Conservation (phyloP, 2,888 invertebrate genomes). For the Cetonia aurata region DNA sequence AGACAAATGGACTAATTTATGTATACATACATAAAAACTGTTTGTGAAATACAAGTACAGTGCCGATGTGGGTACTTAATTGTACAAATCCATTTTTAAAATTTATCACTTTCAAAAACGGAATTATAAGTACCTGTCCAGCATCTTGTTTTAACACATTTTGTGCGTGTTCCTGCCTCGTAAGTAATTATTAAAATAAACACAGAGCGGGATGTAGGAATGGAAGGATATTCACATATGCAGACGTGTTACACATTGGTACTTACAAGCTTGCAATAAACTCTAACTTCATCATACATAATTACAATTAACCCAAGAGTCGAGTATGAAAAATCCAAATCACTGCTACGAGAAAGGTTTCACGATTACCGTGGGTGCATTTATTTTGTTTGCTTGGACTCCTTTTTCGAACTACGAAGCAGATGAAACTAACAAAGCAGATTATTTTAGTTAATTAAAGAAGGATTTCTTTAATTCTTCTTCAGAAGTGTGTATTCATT, state of each 20-base stretch:
- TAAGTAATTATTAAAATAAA: slow-evolving; percentile 34
- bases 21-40: slow-evolving; percentile 7
- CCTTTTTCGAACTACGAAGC: too few relatives aligned
- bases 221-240: not conserved
- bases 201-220: slow-evolving; percentile 18
- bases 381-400: too few relatives aligned
- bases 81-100: slow-evolving; percentile 34
- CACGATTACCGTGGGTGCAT: too few relatives aligned
- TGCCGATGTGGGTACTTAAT: slow-evolving; percentile 15
- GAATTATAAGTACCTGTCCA: slow-evolving; percentile 24
- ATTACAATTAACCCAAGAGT: too few relatives aligned
- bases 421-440: too few relatives aligned
- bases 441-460: too few relatives aligned
- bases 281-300: too few relatives aligned
- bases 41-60: slow-evolving; percentile 1
- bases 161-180: slow-evolving; percentile 31
- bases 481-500: too few relatives aligned
- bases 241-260: not conserved
- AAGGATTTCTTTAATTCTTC: too few relatives aligned
- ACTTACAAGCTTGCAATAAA: not conserved
- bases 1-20: slow-evolving; percentile 21
- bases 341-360: too few relatives aligned
- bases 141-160: slow-evolving; percentile 36
- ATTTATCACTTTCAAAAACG: slow-evolving; percentile 15
- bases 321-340: too few relatives aligned